Conservation (phyloP, 2,888 invertebrate species). For the Heteromurus nitidus region DNA sequence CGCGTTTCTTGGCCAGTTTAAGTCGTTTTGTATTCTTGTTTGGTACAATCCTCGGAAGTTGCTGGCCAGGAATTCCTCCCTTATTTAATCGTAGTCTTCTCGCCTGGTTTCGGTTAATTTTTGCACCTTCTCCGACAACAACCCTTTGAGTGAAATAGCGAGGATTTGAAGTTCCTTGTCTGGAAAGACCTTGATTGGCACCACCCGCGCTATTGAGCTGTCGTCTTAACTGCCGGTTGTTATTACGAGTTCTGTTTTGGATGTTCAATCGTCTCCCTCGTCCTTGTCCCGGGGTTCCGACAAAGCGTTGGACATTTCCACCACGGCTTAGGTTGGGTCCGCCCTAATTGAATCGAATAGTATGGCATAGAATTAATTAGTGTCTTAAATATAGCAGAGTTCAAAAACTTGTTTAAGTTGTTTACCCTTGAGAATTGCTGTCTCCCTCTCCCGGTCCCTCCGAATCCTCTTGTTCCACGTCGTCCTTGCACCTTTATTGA, state of each 20-base stretch:
- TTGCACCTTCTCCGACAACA: conserved; percentile 3
- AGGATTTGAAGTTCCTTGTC: conserved; percentile 29
- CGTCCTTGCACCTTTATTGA: conserved; percentile 45
- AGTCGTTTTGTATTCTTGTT: conserved; percentile 37
- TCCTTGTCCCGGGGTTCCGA: conserved; percentile 28
- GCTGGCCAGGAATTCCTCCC: too few relatives aligned
- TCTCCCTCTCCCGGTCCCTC: neutral
- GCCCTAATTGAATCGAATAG: too few relatives aligned
- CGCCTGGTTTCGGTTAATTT: conserved; percentile 23
- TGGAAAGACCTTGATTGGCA: neutral
- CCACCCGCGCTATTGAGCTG: neutral
- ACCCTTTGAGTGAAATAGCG: conserved; percentile 42
- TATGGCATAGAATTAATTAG: too few relatives aligned
- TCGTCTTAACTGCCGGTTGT: conserved; percentile 35
- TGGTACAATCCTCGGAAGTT: too few relatives aligned
- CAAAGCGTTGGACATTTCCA: conserved; percentile 28
- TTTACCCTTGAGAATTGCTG: conserved; percentile 28
- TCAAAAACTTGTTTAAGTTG: too few relatives aligned
- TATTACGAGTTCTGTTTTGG: conserved; percentile 36
- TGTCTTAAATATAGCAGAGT: too few relatives aligned
- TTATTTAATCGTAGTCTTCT: too few relatives aligned
- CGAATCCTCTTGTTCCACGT: neutral
- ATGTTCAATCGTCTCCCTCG: conserved; percentile 1
- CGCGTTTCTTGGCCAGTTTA: conserved; percentile 66
- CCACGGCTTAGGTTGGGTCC: neutral